A percentile compares a stretch with the other conserved stretches of the same genome.
Evolutionary conservation across 2,888 invertebrate genomes (phyloP).

Genomic region (Imbricaverruca yamaguchii): DNA sequence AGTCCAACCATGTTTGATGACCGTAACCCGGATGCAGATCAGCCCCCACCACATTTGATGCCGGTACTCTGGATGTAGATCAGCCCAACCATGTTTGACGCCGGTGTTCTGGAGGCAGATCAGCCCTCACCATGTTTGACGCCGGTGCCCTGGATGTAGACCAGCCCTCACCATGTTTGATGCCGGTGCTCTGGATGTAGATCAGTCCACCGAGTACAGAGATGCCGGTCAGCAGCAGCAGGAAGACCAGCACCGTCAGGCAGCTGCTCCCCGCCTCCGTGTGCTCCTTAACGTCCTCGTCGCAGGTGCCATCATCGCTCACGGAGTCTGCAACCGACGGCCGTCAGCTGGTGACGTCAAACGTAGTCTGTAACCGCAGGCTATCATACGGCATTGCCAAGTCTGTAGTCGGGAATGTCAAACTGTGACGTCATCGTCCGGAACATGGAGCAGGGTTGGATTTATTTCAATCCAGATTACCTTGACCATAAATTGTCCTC

Average conservation of each 20-base stretch:
- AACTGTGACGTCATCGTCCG: no score
- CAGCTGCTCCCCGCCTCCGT: background rate
- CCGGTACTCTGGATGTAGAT: no score
- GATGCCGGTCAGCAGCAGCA: background rate
- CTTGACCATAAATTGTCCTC: no score
- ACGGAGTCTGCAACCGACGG: background rate
- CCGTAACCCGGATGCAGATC: background rate
- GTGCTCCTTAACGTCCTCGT: slow-evolving; percentile 4
- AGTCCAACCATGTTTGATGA: background rate
- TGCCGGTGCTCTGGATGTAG: background rate
- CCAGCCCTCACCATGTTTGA: background rate
- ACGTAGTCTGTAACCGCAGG: no score
- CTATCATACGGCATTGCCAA: no score
- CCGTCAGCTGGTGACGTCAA: no score
- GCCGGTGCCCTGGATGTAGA: background rate
- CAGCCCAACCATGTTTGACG: no score
- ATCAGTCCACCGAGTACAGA: background rate
- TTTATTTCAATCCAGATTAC: no score
- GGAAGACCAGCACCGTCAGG: background rate
- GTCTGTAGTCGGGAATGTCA: no score
- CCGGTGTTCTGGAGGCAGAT: no score
- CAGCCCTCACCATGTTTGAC: no score
- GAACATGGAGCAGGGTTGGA: no score
- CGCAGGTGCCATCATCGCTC: background rate
- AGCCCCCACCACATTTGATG: background rate